These are phyloP conservation scores for Chlorops oryzae DNA, from an alignment of 1,140 invertebrate genomes.

Conservation along the genomic window DNA sequence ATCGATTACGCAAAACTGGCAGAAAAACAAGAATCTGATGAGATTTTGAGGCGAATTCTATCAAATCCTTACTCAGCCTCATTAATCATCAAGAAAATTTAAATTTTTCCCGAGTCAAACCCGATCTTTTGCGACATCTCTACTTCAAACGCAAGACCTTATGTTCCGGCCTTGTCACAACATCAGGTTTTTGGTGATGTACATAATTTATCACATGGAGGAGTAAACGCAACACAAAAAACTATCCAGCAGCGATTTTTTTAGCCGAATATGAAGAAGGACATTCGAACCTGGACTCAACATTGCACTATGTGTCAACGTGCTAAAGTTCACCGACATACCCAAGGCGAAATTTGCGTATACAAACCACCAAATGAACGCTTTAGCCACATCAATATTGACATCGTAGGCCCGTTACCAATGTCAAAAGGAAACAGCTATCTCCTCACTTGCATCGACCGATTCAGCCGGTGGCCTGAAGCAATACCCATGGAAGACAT, in stretches of 20 bases:
- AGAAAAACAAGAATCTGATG: constrained; percentile 1
- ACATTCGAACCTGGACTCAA: background rate
- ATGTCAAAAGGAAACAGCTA: constrained; percentile 35
- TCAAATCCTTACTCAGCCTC: background rate
- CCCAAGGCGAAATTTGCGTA: background rate
- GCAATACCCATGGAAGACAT: constrained; percentile 47
- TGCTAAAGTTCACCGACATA: background rate
- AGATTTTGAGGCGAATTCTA: too few species aligned
- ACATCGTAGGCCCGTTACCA: constrained; percentile 20
- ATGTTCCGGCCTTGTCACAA: background rate
- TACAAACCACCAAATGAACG: background rate
- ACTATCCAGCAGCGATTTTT: background rate
- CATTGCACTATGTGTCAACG: background rate
- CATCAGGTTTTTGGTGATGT: too few species aligned
- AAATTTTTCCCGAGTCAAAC: background rate
- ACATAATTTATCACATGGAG: background rate
- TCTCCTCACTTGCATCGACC: constrained; percentile 48
- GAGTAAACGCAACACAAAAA: background rate
- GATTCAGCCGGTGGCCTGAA: constrained; percentile 49
- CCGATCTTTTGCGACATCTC: constrained; percentile 12
- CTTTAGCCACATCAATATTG: constrained; percentile 1
- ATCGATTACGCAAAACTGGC: too few species aligned
- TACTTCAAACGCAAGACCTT: background rate
- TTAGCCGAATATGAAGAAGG: background rate
- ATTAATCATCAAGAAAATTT: background rate